Conservation (phyloP, 1,140 invertebrate species). For the Asbolus verrucosus region DNA sequence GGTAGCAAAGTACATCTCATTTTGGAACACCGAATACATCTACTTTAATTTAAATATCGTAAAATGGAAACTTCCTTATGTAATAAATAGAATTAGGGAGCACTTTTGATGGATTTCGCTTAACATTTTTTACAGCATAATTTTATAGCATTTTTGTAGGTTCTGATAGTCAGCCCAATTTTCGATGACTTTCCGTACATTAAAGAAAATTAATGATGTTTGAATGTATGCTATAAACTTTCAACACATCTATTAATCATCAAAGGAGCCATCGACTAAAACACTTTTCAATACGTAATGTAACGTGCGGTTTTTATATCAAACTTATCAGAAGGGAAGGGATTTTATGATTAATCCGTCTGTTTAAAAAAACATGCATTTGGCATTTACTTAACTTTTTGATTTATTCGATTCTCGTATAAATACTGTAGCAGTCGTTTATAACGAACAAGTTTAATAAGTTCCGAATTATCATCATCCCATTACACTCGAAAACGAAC, state of each 20-base stretch:
- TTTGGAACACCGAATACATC: no score
- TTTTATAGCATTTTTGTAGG: not conserved
- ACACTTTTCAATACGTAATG: conserved; percentile 30
- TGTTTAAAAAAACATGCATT: conserved; percentile 26
- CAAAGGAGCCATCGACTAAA: conserved; percentile 27
- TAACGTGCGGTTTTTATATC: conserved; percentile 16
- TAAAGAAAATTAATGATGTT: conserved; percentile 37
- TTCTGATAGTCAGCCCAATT: not conserved
- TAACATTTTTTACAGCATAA: not conserved
- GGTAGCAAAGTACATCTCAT: no score
- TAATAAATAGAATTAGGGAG: no score
- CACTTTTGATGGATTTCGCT: not conserved
- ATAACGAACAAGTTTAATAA: no score
- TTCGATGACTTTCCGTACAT: conserved; percentile 19
- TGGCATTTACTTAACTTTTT: conserved; percentile 25
- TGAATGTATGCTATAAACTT: conserved; percentile 35
- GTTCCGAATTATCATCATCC: no score
- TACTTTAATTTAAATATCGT: no score
- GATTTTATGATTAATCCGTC: conserved; percentile 21
- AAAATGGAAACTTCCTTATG: not conserved
- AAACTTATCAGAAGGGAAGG: conserved; percentile 10
- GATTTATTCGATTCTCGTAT: no score
- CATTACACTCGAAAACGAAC: no score
- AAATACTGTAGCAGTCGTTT: not conserved
- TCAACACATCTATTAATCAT: conserved; percentile 36